A percentile compares a stretch with the other conserved stretches of the same genome.
These are phyloP conservation scores for Neodon shergylaensis DNA, from an alignment of 2,113 vertebrate species.

Conservation along the genomic window DNA sequence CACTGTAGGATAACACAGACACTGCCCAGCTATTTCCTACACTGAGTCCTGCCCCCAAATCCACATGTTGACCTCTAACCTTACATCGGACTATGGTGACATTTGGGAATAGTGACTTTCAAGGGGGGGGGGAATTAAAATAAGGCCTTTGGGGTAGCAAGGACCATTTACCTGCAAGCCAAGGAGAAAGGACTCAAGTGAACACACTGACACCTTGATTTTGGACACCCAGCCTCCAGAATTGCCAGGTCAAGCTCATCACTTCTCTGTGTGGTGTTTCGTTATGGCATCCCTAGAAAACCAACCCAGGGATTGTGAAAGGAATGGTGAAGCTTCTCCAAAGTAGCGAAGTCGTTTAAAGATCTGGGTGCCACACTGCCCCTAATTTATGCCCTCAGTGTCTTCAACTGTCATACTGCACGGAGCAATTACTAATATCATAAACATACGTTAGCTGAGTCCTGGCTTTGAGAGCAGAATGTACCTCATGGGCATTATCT, in stretches of 20 bases:
- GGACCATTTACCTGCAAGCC: neutral
- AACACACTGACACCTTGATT: neutral
- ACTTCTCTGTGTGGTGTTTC: neutral
- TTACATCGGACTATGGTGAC: neutral
- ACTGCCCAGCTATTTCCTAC: neutral
- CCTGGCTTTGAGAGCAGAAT: neutral
- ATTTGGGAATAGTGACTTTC: neutral
- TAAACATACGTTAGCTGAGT: neutral
- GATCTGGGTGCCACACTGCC: neutral
- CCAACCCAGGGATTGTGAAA: neutral
- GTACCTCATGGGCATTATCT: neutral
- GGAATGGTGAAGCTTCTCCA: neutral
- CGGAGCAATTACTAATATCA: neutral
- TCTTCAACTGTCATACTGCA: neutral
- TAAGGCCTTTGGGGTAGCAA: neutral
- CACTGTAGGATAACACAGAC: neutral
- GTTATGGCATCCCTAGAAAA: neutral
- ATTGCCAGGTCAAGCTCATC: neutral
- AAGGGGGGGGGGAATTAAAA: neutral
- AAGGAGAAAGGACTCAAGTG: neutral
- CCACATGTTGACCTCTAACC: neutral
- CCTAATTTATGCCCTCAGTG: neutral
- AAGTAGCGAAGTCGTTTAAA: neutral
- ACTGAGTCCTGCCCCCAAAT: neutral
- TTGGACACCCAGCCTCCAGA: neutral